Evolutionary conservation across 2,888 invertebrate species (phyloP).

Genomic region (Amiota minor): DNA sequence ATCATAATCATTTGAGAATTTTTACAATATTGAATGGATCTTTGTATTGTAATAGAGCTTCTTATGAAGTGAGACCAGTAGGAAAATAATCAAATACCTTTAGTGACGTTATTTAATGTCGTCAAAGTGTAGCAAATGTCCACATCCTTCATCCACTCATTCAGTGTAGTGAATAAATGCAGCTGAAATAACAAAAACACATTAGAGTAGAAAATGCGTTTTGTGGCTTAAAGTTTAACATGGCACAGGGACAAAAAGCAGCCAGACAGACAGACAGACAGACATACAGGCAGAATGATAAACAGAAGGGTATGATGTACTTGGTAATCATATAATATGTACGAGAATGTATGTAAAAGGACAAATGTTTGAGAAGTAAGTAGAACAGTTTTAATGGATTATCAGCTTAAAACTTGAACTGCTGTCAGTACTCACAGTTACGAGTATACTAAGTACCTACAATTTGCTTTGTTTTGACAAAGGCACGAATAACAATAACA

Average conservation of each 20-base stretch:
- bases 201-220: constrained; percentile 7
- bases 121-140: too few relatives aligned
- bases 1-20: too few relatives aligned
- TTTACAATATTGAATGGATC: too few relatives aligned
- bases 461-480: not conserved
- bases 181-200: constrained; percentile 19
- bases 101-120: too few relatives aligned
- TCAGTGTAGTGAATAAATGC: not conserved
- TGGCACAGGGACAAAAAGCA: not conserved
- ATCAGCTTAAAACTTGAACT: constrained; percentile 16
- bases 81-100: too few relatives aligned
- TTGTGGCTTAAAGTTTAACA: constrained; percentile 7
- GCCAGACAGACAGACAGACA: not conserved
- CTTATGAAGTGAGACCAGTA: too few relatives aligned
- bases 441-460: too few relatives aligned
- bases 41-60: too few relatives aligned
- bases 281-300: not conserved
- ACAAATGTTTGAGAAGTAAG: not conserved
- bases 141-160: too few relatives aligned
- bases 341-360: not conserved
- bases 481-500: not conserved
- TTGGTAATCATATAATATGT: too few relatives aligned
- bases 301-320: not conserved
- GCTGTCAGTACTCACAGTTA: not conserved
- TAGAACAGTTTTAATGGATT: constrained; percentile 15